Percentiles rank a stretch among this genome's conserved stretches.
These are phyloP conservation scores for Neopipo cinnamomea DNA, from an alignment of 2,113 vertebrate species.

Conservation along the genomic window DNA sequence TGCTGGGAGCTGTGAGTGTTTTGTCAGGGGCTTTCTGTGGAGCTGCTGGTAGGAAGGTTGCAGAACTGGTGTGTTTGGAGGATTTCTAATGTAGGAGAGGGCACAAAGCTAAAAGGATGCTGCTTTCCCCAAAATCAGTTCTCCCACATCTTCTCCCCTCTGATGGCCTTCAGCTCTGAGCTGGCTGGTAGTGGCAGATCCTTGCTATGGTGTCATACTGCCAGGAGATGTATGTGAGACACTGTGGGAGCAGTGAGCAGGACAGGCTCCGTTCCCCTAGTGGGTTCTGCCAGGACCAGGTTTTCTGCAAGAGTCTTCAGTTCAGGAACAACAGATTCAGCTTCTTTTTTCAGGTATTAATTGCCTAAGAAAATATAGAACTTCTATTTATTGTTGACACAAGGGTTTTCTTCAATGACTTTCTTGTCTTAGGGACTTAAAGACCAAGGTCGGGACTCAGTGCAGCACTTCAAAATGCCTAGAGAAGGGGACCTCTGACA, in stretches of 20 bases:
- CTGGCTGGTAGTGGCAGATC: not conserved
- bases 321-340: not conserved
- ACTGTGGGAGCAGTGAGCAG: not conserved
- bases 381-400: not conserved
- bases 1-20: not conserved
- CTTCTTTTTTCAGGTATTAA: not conserved
- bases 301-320: not conserved
- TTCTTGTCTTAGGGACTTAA: not conserved
- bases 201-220: not conserved
- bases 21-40: not conserved
- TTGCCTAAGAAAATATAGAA: not conserved
- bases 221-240: not conserved
- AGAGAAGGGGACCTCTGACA: not conserved
- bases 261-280: not conserved
- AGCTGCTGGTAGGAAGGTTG: not conserved
- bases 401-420: not conserved
- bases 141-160: not conserved
- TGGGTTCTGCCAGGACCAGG: not conserved
- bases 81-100: not conserved
- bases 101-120: not conserved
- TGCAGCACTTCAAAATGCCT: not conserved
- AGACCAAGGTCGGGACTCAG: not conserved
- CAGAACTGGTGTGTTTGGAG: not conserved
- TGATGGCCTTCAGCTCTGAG: not conserved
- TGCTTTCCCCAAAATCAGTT: not conserved